Evolutionary conservation across 2,797 vertebrate genomes (phyloP).

Genomic region (Siniperca obscura): DNA sequence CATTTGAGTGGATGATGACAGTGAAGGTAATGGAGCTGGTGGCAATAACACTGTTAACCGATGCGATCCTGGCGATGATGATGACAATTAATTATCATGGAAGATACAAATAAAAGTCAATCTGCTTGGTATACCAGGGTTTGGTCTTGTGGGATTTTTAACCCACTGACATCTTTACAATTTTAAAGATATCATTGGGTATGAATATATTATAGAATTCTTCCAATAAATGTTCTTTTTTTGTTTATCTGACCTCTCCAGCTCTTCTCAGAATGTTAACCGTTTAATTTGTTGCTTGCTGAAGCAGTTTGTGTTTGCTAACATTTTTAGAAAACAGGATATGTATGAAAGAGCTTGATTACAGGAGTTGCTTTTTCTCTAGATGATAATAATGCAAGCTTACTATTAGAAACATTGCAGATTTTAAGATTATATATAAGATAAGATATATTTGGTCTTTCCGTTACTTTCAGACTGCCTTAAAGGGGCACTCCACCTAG

Average conservation of each 20-base stretch:
- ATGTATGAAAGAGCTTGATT: neutral
- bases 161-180: neutral
- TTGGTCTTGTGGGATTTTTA: constrained; percentile 49
- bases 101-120: constrained; percentile 77
- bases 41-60: constrained; percentile 67
- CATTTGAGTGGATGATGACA: constrained; percentile 50
- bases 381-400: neutral
- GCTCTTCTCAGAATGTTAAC: neutral
- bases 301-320: constrained; percentile 8
- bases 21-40: constrained; percentile 59
- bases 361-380: neutral
- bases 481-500: neutral
- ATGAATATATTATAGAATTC: neutral
- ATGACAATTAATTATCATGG: constrained; percentile 73
- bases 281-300: neutral
- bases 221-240: neutral
- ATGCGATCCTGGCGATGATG: constrained; percentile 63
- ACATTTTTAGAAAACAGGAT: neutral
- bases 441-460: neutral
- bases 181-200: neutral
- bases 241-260: constrained; percentile 1
- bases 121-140: constrained; percentile 70
- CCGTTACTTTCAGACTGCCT: neutral
- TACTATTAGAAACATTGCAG: neutral
- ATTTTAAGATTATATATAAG: no score